Evolutionary conservation across 2,113 vertebrate genomes (phyloP).

Genomic region (Ageneiosus marmoratus): DNA sequence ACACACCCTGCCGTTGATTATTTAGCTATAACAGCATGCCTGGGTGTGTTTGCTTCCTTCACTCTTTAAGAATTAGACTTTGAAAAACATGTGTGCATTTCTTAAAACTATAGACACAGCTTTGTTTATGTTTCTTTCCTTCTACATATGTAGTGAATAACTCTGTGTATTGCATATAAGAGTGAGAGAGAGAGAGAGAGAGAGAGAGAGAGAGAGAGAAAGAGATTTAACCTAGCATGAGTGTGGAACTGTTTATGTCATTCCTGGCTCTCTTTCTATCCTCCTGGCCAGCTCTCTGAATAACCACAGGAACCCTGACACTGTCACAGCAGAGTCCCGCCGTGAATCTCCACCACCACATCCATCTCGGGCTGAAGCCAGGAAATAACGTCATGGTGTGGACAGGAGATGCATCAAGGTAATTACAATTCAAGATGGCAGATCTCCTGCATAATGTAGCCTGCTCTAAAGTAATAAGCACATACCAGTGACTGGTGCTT

Average conservation of each 20-base stretch:
- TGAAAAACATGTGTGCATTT: not conserved
- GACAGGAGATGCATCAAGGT: constrained; percentile 11
- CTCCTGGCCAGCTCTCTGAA: constrained; percentile 30
- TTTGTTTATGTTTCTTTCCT: not conserved
- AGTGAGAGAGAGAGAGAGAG: not conserved
- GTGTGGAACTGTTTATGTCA: constrained; percentile 55
- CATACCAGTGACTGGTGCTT: not conserved
- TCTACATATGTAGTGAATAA: not conserved
- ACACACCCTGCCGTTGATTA: not conserved
- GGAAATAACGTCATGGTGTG: constrained; percentile 12
- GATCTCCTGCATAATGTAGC: not conserved
- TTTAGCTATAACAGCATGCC: not conserved
- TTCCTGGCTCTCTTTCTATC: constrained; percentile 46
- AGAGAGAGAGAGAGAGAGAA: not conserved
- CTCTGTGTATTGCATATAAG: constrained; percentile 23
- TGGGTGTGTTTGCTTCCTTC: not conserved
- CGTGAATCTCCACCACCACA: constrained; percentile 26
- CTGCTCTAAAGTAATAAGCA: constrained; percentile 10
- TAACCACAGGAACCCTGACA: constrained; percentile 33
- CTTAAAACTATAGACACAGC: not conserved
- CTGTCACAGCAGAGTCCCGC: constrained; percentile 13
- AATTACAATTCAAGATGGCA: not conserved
- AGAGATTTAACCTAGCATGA: constrained; percentile 5
- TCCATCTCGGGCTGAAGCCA: constrained; percentile 7
- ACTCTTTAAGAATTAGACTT: not conserved